Conservation (phyloP, 2,113 vertebrate species). For the Embiotoca jacksoni region DNA sequence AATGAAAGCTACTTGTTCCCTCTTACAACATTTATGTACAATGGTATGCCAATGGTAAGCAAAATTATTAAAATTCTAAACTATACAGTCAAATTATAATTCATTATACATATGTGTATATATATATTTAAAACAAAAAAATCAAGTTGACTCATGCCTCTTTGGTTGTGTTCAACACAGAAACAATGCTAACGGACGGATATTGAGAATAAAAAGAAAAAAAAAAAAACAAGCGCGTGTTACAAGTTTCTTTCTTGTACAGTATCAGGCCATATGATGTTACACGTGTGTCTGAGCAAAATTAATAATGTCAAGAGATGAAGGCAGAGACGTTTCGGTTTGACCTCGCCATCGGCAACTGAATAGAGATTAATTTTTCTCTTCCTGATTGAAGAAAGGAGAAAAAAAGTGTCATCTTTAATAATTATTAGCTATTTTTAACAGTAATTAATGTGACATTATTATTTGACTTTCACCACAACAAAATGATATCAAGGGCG, state of each 20-base stretch:
- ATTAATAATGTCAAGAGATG: background rate
- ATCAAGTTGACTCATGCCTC: background rate
- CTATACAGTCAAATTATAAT: background rate
- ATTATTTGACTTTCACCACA: too few relatives aligned
- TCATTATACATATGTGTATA: too few relatives aligned
- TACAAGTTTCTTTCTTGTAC: background rate
- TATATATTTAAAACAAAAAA: too few relatives aligned
- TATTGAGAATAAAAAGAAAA: background rate
- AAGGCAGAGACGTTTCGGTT: background rate
- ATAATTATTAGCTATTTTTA: too few relatives aligned
- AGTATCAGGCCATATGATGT: too few relatives aligned
- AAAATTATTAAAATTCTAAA: background rate
- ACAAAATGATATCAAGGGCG: too few relatives aligned
- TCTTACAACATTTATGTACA: slow-evolving; percentile 49
- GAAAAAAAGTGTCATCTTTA: background rate
- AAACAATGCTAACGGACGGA: background rate
- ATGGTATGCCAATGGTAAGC: slow-evolving; percentile 19
- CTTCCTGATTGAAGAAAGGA: background rate
- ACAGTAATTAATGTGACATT: too few relatives aligned
- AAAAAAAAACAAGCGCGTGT: background rate
- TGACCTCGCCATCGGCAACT: slow-evolving; percentile 1
- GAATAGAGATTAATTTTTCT: background rate
- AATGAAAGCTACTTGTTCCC: slow-evolving; percentile 77
- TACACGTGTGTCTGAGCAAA: background rate
- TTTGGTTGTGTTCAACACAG: background rate